Evolutionary conservation across 92 coral and sea anemone genomes (phyloP).

Genomic region (Blastomussa wellsi): DNA sequence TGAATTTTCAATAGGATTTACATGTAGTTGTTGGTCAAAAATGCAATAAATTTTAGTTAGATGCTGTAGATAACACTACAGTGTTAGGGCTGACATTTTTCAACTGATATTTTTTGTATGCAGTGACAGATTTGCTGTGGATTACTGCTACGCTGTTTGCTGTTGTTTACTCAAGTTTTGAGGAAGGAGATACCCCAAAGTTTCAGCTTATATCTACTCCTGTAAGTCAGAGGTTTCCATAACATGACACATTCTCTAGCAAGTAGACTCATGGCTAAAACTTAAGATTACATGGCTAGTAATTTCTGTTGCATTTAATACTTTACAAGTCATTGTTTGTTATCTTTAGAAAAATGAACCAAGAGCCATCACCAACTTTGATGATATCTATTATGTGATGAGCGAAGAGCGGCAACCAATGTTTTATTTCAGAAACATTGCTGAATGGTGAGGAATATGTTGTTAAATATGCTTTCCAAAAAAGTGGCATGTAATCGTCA

Average conservation of each 20-base stretch:
- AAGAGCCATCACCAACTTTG: conserved; percentile 62
- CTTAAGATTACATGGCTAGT: no score
- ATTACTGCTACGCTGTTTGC: conserved; percentile 79
- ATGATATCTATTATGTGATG: conserved; percentile 90
- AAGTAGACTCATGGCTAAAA: no score
- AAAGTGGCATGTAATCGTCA: no score
- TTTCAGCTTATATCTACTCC: conserved; percentile 75
- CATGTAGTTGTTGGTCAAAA: no score
- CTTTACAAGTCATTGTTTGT: background rate
- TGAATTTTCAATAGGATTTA: no score
- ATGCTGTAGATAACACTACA: no score
- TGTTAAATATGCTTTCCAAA: no score
- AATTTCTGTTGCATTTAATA: no score
- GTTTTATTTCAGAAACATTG: conserved; percentile 61
- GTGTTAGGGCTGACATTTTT: no score
- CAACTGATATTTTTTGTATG: background rate
- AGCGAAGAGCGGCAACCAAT: conserved; percentile 75
- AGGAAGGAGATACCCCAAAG: conserved; percentile 75
- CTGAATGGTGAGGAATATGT: conserved; percentile 71
- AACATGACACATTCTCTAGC: no score
- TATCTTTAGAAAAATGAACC: conserved; percentile 69
- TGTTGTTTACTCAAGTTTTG: conserved; percentile 73
- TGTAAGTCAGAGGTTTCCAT: conserved; percentile 50
- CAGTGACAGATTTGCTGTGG: conserved; percentile 90
- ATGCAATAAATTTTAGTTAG: no score